Evolutionary conservation across 1,140 invertebrate species (phyloP).

Genomic region (Nixonia krombeini): DNA sequence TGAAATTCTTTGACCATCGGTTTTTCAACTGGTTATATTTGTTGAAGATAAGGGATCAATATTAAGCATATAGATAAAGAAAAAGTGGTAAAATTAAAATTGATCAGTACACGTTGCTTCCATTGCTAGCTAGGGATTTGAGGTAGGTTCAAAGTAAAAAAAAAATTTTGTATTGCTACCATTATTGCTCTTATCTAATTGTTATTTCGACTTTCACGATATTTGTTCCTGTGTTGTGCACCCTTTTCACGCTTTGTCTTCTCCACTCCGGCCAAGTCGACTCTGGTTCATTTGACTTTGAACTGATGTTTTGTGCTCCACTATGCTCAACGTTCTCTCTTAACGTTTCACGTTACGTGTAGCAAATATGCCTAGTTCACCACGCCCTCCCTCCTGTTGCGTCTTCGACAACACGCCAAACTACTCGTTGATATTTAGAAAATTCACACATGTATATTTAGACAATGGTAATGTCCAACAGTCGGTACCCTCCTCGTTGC

Average conservation of each 20-base stretch:
- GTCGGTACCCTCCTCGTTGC: slow-evolving; percentile 64
- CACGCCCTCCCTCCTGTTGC: slow-evolving; percentile 22
- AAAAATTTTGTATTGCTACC: slow-evolving; percentile 17
- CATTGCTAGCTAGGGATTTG: slow-evolving; percentile 70
- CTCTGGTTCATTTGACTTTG: slow-evolving; percentile 19
- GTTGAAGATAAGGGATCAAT: not conserved
- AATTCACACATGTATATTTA: slow-evolving; percentile 60
- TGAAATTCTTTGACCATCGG: too few relatives aligned
- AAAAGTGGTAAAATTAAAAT: slow-evolving; percentile 43
- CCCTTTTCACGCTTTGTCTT: slow-evolving; percentile 50
- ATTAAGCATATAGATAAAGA: slow-evolving; percentile 3
- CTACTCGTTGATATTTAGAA: slow-evolving; percentile 39
- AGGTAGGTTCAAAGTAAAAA: slow-evolving; percentile 60
- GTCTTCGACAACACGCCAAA: slow-evolving; percentile 51
- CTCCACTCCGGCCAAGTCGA: slow-evolving; percentile 27
- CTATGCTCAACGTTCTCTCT: slow-evolving; percentile 44
- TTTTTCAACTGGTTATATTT: too few relatives aligned
- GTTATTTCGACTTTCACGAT: slow-evolving; percentile 34
- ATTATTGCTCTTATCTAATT: slow-evolving; percentile 34
- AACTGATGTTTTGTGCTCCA: slow-evolving; percentile 19
- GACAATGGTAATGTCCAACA: slow-evolving; percentile 72
- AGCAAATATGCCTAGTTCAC: slow-evolving; percentile 27
- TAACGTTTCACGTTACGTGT: slow-evolving; percentile 28
- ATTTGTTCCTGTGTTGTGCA: slow-evolving; percentile 57
- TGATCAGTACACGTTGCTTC: slow-evolving; percentile 66